Evolutionary conservation across 2,797 vertebrate genomes (phyloP), one percentile per base, ranked within the genome.

Genomic region (Artibeus jamaicensis): DNA sequence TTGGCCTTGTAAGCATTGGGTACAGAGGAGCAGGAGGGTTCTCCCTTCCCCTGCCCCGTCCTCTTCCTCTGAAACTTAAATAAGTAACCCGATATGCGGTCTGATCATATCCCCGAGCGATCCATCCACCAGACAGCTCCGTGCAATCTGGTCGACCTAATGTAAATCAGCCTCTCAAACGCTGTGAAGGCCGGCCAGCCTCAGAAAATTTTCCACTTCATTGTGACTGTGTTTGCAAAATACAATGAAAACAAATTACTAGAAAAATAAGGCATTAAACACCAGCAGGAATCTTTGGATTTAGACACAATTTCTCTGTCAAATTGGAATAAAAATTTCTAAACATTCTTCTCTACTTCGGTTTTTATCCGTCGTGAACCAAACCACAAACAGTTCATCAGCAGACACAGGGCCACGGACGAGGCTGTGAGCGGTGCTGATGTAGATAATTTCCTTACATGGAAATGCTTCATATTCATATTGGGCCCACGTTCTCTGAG

Each of bases 281-380:
- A n/a, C 19, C 84, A 73, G 37, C 42, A 73, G n/a, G 34, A 9
- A 53, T 22, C 85, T 90, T n/a, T 57, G 77, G 73, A 73, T 62
- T 77, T 67, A 73, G 88, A 92, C 59, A 86, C 84, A 62, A 84
- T 48, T 77, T 67, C 62, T 82, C 65, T 90, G 48, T 87, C 71
- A 77, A 34, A 62, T 15, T 46, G 53, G 24, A 62, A 29, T 59
- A 44, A 29, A 92, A 57, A 29, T 42, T 67, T 57, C 39, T 77
- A 85, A 73, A 67, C 19, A 44, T 34, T 87, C 68, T 73, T 85
- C 62, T 73, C 53, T n/a, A 46, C 39, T 89, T 85, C 32, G 86
- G 39, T 48, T 67, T 79, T 62, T 59, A 74, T 46, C 21, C 37
- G 15, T 71, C 26, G 34, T 8, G 70, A 83, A 39, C 48, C 46